Base-by-base conservation (phyloP, 2,797 vertebrate species). In the Astyanax mexicanus region DNA sequence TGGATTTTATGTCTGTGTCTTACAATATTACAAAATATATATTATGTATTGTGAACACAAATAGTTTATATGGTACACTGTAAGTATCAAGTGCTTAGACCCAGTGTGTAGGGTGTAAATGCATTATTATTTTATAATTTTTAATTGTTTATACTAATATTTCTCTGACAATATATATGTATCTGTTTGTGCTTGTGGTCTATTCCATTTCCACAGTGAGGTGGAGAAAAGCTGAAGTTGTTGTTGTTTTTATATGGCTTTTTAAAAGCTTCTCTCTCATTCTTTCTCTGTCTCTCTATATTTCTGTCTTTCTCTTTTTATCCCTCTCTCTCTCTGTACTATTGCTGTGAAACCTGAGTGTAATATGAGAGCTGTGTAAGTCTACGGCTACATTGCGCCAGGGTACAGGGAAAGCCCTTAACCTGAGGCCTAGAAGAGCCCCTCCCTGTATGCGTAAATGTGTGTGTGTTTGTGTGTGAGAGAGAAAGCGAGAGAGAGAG, bases 331-430 rank as follows among this genome's bases (percentile, higher is more conserved):
- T 58, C 6, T 45, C 65, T 79, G 51, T 49, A 75, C 57, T 6
- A 49, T 10, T 68, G 66, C 65, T 81, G 72, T 54, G 67, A 73
- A 77, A 79, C 76, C 45, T 23, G 27, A 60, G 67, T 68, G 82
- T 81, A 77, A 81, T 51, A 32, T 38, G 72, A 71, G 75, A 79
- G 69, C 58, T 13, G 71, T 17, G 27, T 15, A 47, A 15, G 60
- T n/a, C 49, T 73, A 61, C 65, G 51, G n/a, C 49, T 76, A 61
- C 65, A 67, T 71, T 75, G 69, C 40, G 21, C 51, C 29, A 74
- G 55, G 64, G 60, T 70, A 47, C 44, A 29, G 21, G 25, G 37
- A 80, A 37, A 78, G 60, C 61, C 45, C 65, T 70, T 68, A 69
- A 66, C 71, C 44, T 25, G 32, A 70, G 77, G 77, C 77, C 66